Conservation (phyloP, 2,113 vertebrate genomes). For the Rhinopomastus cyanomelas region DNA sequence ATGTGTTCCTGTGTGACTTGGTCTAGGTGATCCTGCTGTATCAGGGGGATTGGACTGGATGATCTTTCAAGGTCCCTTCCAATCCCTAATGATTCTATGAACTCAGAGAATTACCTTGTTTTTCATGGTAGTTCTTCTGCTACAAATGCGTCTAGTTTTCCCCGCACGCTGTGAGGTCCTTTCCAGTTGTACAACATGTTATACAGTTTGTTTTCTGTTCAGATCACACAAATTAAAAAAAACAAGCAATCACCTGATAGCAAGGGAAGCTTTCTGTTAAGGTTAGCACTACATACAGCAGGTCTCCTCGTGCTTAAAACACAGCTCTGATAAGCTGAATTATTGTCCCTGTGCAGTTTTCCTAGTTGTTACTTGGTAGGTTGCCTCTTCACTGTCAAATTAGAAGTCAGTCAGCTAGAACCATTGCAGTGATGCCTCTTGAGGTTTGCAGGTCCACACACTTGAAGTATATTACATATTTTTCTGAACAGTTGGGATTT, state of each 20-base stretch:
- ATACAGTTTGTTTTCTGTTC: background rate
- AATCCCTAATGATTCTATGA: no score
- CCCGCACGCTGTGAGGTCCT: background rate
- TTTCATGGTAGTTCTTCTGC: background rate
- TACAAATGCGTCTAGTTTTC: background rate
- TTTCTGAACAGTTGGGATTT: conserved; percentile 54
- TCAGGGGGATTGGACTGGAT: no score
- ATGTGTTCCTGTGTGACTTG: no score
- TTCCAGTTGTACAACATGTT: background rate
- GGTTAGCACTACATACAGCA: conserved; percentile 2
- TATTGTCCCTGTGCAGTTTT: conserved; percentile 61
- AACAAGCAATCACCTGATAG: background rate
- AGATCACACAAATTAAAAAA: background rate
- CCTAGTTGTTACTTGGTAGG: conserved; percentile 69
- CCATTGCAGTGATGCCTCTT: conserved; percentile 43
- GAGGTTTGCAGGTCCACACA: conserved; percentile 48
- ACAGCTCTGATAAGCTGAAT: conserved; percentile 14
- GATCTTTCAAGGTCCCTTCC: no score
- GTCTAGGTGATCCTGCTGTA: no score
- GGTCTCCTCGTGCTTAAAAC: conserved; percentile 26
- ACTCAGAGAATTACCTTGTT: background rate
- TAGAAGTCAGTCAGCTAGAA: conserved; percentile 64
- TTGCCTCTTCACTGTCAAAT: conserved; percentile 70
- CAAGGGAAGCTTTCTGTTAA: conserved; percentile 30
- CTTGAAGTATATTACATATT: conserved; percentile 59